Evolutionary conservation across 2,888 invertebrate species (phyloP).

Genomic region (Campoplex nolae): DNA sequence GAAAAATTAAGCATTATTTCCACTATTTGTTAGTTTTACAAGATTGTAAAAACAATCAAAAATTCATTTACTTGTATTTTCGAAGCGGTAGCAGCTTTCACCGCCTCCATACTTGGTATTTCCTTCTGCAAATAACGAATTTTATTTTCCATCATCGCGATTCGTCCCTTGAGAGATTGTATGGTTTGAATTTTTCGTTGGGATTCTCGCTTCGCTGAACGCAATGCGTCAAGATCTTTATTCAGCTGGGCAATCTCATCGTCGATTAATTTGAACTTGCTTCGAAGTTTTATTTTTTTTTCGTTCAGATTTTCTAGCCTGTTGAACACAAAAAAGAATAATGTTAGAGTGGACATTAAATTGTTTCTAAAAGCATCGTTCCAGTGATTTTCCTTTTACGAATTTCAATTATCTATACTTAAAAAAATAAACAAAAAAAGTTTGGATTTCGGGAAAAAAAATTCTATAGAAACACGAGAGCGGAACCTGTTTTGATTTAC

Average conservation of each 20-base stretch:
- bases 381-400: no score
- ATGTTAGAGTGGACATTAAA: neutral
- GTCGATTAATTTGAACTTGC: conserved; percentile 79
- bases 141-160: conserved; percentile 75
- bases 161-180: conserved; percentile 75
- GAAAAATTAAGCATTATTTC: no score
- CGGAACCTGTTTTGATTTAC: no score
- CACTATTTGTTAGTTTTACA: no score
- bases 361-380: neutral
- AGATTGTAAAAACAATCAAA: no score
- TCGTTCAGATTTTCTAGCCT: conserved; percentile 78
- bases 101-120: conserved; percentile 77
- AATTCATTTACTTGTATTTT: conserved; percentile 75
- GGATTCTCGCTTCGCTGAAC: conserved; percentile 70
- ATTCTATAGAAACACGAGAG: no score
- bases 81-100: conserved; percentile 72
- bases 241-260: conserved; percentile 71
- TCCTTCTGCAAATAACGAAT: conserved; percentile 78
- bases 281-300: conserved; percentile 64
- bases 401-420: neutral
- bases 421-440: neutral
- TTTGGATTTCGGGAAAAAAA: no score
- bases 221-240: conserved; percentile 73
- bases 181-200: conserved; percentile 73
- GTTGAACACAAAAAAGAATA: conserved; percentile 70